Percentiles rank a stretch among this genome's conserved stretches.
Conservation (phyloP, 2,113 vertebrate species). For the Cnemophilus loriae region DNA sequence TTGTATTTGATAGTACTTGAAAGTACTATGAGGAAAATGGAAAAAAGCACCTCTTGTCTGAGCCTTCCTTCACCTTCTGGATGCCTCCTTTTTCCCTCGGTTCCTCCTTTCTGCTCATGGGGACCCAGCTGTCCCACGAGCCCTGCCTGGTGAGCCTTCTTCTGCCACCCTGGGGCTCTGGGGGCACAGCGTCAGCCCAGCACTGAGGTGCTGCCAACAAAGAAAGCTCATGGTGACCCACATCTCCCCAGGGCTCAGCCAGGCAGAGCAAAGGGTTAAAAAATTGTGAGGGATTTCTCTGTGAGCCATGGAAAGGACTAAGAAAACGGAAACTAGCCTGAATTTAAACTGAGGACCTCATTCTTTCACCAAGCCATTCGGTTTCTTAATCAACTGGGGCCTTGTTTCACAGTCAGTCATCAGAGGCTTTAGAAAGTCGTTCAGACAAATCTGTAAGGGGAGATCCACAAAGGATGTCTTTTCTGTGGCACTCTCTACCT, state of each 20-base stretch:
- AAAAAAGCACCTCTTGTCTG: neutral
- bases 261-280: conserved; percentile 36
- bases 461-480: conserved; percentile 46
- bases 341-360: conserved; percentile 55
- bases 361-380: conserved; percentile 31
- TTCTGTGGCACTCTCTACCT: neutral
- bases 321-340: conserved; percentile 42
- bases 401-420: conserved; percentile 38
- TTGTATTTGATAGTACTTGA: neutral
- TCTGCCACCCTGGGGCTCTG: accelerated
- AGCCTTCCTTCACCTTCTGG: neutral
- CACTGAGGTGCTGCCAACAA: neutral
- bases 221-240: neutral
- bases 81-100: neutral
- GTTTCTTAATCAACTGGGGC: conserved; percentile 50
- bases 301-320: neutral
- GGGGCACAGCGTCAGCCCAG: accelerated
- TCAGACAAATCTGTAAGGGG: neutral
- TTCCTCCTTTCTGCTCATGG: neutral
- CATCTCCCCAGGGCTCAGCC: neutral
- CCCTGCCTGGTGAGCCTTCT: neutral
- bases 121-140: neutral
- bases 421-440: conserved; percentile 1
- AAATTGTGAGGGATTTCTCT: neutral
- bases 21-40: neutral